These are phyloP conservation scores for Scolopax mira DNA, from an alignment of 2,113 vertebrate genomes.

Conservation along the genomic window DNA sequence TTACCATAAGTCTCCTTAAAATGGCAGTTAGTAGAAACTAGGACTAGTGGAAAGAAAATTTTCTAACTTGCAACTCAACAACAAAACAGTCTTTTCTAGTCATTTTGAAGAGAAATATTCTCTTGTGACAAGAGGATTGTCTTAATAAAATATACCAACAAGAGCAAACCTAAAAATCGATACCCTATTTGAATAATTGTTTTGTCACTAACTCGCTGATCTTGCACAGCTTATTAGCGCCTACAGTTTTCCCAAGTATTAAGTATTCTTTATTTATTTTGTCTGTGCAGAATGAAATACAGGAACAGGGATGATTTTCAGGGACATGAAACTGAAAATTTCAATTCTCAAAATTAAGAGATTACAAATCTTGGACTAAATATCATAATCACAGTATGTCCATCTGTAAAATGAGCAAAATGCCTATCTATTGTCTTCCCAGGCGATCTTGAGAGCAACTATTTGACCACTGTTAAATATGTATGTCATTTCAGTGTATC, in stretches of 20 bases:
- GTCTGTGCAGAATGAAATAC: background rate
- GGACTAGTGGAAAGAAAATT: background rate
- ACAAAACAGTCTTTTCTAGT: background rate
- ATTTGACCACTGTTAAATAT: background rate
- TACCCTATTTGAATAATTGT: background rate
- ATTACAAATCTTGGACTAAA: background rate
- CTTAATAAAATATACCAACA: background rate
- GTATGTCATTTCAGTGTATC: background rate
- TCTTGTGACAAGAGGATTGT: background rate
- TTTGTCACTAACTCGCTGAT: background rate
- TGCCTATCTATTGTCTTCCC: background rate
- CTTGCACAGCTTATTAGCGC: background rate
- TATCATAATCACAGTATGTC: background rate
- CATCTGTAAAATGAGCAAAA: background rate
- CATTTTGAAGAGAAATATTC: background rate
- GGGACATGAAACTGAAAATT: background rate
- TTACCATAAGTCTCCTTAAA: background rate
- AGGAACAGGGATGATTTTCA: background rate
- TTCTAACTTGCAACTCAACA: background rate
- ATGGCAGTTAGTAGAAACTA: background rate
- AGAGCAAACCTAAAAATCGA: background rate
- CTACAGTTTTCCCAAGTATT: background rate
- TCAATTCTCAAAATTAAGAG: background rate
- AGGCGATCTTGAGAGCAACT: rapidly evolving
- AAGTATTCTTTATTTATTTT: background rate